Evolutionary conservation across 2,113 vertebrate species (phyloP), one percentile per base, ranked within the genome.

Genomic region (Scomber scombrus): DNA sequence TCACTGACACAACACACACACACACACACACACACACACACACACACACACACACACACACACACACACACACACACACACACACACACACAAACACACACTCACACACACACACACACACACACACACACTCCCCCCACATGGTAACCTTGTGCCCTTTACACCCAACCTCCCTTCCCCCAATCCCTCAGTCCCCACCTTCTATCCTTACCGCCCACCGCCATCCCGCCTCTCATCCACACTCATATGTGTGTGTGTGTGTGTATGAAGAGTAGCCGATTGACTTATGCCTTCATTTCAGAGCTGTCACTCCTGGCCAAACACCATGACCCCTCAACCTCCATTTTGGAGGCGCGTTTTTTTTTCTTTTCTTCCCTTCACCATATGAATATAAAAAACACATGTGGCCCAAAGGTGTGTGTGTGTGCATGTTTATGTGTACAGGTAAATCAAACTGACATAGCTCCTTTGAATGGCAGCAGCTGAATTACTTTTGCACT

Each of bases 221-320:
- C 50, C 65, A 26, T 54, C 63, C 56, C 31, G 5, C 61, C 78
- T 19, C 70, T 70, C 15, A 0, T 58, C 46, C 67, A 13, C 15
- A 29, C 34, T 34, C 18, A 76, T 68, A 47, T 63, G 68, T 64
- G 75, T 76, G 80, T 80, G 65, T 66, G 77, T 75, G 82, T 79
- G 72, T 70, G 73, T 75, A 40, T 74, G 79, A 79, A 71, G 86
- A 85, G 82, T 89, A 93, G 85, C 87, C 86, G 79, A 92, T 92
- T 94, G 90, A 94, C 93, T 94, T 94, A 93, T 92, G 88, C 92
- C 91, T 94, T 95, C 90, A 94, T 94, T 95, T 94, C 91, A 90
- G 83, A 93, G 89, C 91, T 94, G 94, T 94, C 94, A 94, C 91
- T 94, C 91, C 84, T 90, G 92, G 87, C 91, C 91, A 90, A 93